Conservation (phyloP, 2,113 vertebrate genomes). For the Tupaia chinensis region DNA sequence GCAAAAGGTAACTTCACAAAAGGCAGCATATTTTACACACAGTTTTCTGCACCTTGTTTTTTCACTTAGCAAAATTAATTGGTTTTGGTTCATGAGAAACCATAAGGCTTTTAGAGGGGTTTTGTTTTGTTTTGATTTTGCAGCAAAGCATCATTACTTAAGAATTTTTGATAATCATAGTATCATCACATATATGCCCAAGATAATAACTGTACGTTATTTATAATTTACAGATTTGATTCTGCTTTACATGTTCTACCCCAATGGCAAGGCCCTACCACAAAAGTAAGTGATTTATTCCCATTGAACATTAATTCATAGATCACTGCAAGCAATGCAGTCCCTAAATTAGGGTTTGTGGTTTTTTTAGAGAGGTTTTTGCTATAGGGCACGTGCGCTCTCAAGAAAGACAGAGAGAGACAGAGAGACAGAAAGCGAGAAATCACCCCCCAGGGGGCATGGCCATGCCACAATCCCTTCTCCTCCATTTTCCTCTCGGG, state of each 20-base stretch:
- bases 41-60: neutral
- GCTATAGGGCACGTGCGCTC: too few species aligned
- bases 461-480: too few species aligned
- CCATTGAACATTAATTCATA: neutral
- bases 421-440: too few species aligned
- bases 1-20: neutral
- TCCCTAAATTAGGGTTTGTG: neutral
- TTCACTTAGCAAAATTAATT: slow-evolving; percentile 3
- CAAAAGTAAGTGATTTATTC: neutral
- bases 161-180: neutral
- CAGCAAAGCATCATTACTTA: neutral
- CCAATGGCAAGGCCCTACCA: neutral
- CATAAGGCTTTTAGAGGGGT: neutral
- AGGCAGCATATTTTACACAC: neutral
- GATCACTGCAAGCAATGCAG: neutral
- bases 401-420: too few species aligned
- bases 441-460: too few species aligned
- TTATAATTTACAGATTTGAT: slow-evolving; percentile 35
- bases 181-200: neutral
- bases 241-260: neutral
- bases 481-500: too few species aligned
- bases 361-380: too few species aligned
- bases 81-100: neutral
- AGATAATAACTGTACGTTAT: neutral
- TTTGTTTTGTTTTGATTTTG: neutral